These are phyloP conservation scores for Perca fluviatilis DNA, from an alignment of 2,113 vertebrate genomes.

Conservation along the genomic window DNA sequence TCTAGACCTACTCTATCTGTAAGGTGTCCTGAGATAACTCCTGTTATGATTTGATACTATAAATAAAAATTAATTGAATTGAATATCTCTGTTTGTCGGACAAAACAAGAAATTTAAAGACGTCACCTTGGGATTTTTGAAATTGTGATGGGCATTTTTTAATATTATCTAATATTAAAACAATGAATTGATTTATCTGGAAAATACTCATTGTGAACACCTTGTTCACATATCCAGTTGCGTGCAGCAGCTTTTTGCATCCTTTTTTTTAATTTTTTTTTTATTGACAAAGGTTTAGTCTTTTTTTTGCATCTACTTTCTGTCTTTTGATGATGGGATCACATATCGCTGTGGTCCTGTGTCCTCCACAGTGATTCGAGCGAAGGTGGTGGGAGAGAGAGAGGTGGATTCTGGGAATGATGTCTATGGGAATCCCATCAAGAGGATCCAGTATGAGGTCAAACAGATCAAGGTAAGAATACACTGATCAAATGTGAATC, in stretches of 20 bases:
- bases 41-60: too few relatives aligned
- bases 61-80: too few relatives aligned
- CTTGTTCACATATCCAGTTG: background rate
- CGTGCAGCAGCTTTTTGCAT: background rate
- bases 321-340: background rate
- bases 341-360: background rate
- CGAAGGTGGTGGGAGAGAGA: constrained; percentile 91
- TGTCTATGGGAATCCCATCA: constrained; percentile 97
- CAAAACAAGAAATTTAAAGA: background rate
- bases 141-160: background rate
- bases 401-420: constrained; percentile 95
- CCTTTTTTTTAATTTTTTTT: background rate
- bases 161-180: background rate
- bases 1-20: too few relatives aligned
- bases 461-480: constrained; percentile 95
- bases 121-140: background rate
- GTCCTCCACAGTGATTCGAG: constrained; percentile 92
- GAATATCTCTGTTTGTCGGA: background rate
- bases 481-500: background rate
- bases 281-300: too few relatives aligned
- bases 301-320: background rate
- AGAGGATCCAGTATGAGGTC: constrained; percentile 96
- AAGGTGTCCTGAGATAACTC: too few relatives aligned
- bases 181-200: background rate
- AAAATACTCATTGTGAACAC: background rate